These are phyloP conservation scores for Neosilurus hyrtlii DNA, from an alignment of 2,797 vertebrate species.

Conservation along the genomic window DNA sequence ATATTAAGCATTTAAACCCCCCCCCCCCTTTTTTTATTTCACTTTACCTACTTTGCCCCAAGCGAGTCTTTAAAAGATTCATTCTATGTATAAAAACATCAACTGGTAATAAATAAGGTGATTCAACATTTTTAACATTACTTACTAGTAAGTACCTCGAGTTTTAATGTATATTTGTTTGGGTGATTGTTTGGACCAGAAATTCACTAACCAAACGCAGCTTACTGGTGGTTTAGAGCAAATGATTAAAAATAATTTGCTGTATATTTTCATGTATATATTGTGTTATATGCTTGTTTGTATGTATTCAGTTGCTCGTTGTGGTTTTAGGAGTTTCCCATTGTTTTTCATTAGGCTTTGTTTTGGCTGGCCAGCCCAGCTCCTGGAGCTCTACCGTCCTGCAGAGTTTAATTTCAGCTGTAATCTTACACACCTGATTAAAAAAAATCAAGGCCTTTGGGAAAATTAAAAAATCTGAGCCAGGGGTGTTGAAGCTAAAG, in stretches of 20 bases:
- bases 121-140: background rate
- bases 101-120: background rate
- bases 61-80: background rate
- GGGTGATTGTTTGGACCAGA: background rate
- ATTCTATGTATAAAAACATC: background rate
- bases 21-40: too few species aligned
- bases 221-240: background rate
- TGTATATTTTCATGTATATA: background rate
- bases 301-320: background rate
- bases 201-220: background rate
- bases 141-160: background rate
- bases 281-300: background rate
- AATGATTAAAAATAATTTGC: background rate
- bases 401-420: slow-evolving; percentile 18
- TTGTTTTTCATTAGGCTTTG: slow-evolving; percentile 10
- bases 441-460: background rate
- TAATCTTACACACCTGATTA: slow-evolving; percentile 16
- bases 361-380: background rate
- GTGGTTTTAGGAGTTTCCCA: slow-evolving; percentile 4
- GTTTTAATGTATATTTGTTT: background rate
- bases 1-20: background rate
- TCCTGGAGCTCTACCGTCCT: background rate
- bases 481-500: background rate
- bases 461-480: background rate
- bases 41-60: background rate